A percentile compares a stretch with the other conserved stretches of the same genome.
Evolutionary conservation across 2,797 vertebrate species (phyloP).

Genomic region (Myotis daubentonii): DNA sequence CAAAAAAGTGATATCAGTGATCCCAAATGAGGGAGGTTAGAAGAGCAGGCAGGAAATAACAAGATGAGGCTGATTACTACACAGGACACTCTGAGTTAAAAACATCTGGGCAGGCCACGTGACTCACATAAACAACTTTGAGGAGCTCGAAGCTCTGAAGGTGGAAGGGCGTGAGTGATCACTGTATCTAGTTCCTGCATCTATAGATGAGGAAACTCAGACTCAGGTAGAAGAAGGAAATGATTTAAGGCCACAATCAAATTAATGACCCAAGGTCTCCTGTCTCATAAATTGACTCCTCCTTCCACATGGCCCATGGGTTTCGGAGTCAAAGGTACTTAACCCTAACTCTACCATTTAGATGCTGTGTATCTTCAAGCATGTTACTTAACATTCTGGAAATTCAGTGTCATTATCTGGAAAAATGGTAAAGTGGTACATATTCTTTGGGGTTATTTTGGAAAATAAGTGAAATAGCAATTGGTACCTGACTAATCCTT

Average conservation of each 20-base stretch:
- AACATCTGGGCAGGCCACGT: conserved; percentile 53
- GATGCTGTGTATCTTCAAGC: background rate
- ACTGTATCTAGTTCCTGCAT: background rate
- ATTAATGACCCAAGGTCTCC: background rate
- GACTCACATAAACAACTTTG: conserved; percentile 41
- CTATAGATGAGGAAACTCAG: conserved; percentile 29
- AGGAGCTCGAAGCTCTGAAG: background rate
- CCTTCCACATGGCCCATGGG: background rate
- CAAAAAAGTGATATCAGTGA: conserved; percentile 58
- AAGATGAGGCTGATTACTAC: conserved; percentile 63
- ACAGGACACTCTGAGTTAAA: conserved; percentile 68
- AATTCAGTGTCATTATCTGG: conserved; percentile 2
- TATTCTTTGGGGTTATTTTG: conserved; percentile 12
- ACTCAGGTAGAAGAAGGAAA: conserved; percentile 19
- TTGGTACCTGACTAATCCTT: background rate
- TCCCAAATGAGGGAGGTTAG: conserved; percentile 66
- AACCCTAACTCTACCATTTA: background rate
- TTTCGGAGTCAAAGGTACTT: conserved; percentile 23
- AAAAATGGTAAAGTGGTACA: conserved; percentile 11
- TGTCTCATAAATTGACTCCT: background rate
- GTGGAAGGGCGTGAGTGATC: background rate
- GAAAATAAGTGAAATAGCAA: conserved; percentile 12
- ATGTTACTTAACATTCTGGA: background rate
- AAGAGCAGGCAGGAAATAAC: conserved; percentile 72
- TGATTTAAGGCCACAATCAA: background rate